phyloP scores from a whole-genome alignment of 2,888 invertebrate species.

The Orthosia cruda region DNA sequence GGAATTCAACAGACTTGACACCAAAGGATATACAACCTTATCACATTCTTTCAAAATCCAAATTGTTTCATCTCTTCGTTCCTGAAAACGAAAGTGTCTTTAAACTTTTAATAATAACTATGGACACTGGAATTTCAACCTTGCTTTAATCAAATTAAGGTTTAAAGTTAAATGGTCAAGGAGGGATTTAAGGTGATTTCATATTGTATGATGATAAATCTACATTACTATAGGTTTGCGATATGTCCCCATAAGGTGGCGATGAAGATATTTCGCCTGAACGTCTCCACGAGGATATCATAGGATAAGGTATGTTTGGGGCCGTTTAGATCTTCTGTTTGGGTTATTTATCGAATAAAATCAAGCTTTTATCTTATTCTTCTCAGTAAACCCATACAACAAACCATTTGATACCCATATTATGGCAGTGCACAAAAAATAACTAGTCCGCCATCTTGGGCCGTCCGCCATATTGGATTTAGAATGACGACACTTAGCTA shows the following conservation, averaged over 20 bases:
- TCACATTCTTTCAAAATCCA: accelerated
- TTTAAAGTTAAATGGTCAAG: constrained; percentile 12
- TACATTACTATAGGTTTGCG: constrained; percentile 57
- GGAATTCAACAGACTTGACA: constrained; percentile 25
- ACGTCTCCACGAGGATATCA: not conserved
- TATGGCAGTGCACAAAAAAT: too few relatives aligned
- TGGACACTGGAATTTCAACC: not conserved
- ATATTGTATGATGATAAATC: not conserved
- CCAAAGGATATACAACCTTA: constrained; percentile 19
- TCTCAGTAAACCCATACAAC: too few relatives aligned
- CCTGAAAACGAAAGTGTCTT: constrained; percentile 59
- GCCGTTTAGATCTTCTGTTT: not conserved
- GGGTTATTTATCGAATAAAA: too few relatives aligned
- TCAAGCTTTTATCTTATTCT: too few relatives aligned
- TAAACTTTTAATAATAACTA: constrained; percentile 63
- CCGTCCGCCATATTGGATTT: too few relatives aligned
- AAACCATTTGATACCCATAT: too few relatives aligned
- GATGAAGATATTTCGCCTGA: constrained; percentile 20
- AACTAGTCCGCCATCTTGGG: too few relatives aligned
- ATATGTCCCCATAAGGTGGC: constrained; percentile 13
- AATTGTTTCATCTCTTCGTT: not conserved
- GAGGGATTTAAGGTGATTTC: constrained; percentile 24
- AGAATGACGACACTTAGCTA: too few relatives aligned
- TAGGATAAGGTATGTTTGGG: constrained; percentile 2
- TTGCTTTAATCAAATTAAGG: accelerated